Conservation (phyloP, 2,888 invertebrate species). For the Sinodicranocentrus sp. region DNA sequence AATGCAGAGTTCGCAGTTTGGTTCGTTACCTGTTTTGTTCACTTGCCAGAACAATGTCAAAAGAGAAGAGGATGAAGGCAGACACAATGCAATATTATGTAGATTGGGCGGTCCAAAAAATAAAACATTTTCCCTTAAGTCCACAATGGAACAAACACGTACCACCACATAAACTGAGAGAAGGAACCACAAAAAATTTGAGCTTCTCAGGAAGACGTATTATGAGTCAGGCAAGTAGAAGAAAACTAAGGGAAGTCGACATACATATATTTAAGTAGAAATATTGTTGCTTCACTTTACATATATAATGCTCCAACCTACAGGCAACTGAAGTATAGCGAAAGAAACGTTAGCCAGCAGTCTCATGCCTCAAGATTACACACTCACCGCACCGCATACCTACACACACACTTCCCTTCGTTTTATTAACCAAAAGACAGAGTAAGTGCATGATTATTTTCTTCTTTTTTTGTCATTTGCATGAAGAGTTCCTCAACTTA, state of each 20-base stretch:
- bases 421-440: neutral
- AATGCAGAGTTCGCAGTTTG: constrained; percentile 36
- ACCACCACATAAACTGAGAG: constrained; percentile 28
- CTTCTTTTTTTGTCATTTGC: neutral
- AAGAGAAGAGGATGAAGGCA: constrained; percentile 1
- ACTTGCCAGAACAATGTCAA: constrained; percentile 32
- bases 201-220: constrained; percentile 9
- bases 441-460: neutral
- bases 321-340: too few species aligned
- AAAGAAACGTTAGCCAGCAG: too few species aligned
- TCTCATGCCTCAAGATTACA: neutral
- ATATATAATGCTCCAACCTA: too few species aligned
- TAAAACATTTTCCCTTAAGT: constrained; percentile 30
- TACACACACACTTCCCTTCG: neutral
- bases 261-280: too few species aligned
- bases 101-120: constrained; percentile 18
- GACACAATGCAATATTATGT: constrained; percentile 3
- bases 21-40: constrained; percentile 29
- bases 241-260: constrained; percentile 44
- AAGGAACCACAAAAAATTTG: constrained; percentile 33
- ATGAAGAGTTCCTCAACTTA: too few species aligned
- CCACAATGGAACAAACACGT: constrained; percentile 26
- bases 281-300: too few species aligned
- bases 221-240: constrained; percentile 23
- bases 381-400: constrained; percentile 14